These are phyloP conservation scores for Parus major DNA, from an alignment of 2,113 vertebrate genomes.

Conservation along the genomic window DNA sequence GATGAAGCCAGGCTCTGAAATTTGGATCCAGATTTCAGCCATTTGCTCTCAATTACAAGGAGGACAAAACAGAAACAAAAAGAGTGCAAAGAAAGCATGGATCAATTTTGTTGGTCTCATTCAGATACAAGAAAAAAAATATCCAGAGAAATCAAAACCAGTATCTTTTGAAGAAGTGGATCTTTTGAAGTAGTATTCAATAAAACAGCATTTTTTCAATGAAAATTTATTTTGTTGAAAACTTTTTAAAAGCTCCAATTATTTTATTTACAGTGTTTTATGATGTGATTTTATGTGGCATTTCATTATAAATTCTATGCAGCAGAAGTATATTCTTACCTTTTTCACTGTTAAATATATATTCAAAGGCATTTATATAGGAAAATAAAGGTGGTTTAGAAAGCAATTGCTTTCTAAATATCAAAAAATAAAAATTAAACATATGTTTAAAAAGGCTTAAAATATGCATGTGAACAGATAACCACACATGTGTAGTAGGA, in stretches of 20 bases:
- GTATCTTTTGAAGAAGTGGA: background rate
- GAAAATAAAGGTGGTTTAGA: background rate
- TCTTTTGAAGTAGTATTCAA: background rate
- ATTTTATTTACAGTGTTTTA: background rate
- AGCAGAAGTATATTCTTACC: background rate
- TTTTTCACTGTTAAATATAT: background rate
- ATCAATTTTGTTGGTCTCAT: background rate
- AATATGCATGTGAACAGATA: background rate
- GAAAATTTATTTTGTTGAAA: background rate
- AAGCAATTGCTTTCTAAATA: background rate
- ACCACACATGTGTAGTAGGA: background rate
- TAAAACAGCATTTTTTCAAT: background rate
- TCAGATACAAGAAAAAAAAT: background rate
- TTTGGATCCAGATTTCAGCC: background rate
- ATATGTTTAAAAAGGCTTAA: background rate
- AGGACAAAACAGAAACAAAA: background rate
- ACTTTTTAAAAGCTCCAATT: background rate
- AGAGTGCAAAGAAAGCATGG: background rate
- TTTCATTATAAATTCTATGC: background rate
- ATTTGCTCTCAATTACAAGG: background rate
- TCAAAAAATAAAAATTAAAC: background rate
- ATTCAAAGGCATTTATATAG: background rate
- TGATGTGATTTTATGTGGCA: background rate
- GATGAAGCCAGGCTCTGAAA: background rate
- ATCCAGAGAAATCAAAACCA: background rate